phyloP scores from a whole-genome alignment of 23 tunicate genomes.

The Halocynthia aurantium region DNA sequence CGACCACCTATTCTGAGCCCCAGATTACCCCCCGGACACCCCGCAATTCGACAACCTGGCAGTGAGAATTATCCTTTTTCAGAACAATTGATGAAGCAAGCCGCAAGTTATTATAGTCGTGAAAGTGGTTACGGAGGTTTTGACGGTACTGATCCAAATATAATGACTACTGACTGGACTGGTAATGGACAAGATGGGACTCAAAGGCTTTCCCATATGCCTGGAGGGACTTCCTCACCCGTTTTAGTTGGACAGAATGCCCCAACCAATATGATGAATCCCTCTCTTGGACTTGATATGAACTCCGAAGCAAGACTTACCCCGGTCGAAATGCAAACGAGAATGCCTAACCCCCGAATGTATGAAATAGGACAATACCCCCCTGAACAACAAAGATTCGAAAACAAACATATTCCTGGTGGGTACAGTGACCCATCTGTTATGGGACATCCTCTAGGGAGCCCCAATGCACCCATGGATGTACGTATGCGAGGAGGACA shows the following conservation, averaged over 20 bases:
- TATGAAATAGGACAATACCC: too few relatives aligned
- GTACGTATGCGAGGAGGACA: not conserved
- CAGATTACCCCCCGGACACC: slow-evolving; percentile 6
- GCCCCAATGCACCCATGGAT: slow-evolving; percentile 21
- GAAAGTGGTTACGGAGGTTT: not conserved
- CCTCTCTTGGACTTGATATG: too few relatives aligned
- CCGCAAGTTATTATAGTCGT: slow-evolving; percentile 19
- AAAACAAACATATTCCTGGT: too few relatives aligned
- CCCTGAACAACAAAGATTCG: too few relatives aligned
- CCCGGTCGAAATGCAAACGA: too few relatives aligned
- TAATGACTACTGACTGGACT: slow-evolving; percentile 2
- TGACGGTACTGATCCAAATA: too few relatives aligned
- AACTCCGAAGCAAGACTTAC: too few relatives aligned
- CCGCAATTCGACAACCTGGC: slow-evolving; percentile 5
- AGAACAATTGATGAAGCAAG: slow-evolving; percentile 80
- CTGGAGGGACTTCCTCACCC: slow-evolving; percentile 12
- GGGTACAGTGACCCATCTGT: too few relatives aligned
- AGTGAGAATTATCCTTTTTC: slow-evolving; percentile 72
- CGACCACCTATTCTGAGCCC: slow-evolving; percentile 4
- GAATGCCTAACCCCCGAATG: too few relatives aligned
- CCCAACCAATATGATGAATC: not conserved
- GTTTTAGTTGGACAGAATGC: slow-evolving; percentile 18
- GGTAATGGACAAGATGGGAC: slow-evolving; percentile 13
- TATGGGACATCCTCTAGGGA: not conserved
- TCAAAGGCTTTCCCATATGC: slow-evolving; percentile 18